A percentile compares a stretch with the other conserved stretches of the same genome.
phyloP scores from a whole-genome alignment of 1,140 invertebrate species.

The Scaptomyza graminum region DNA sequence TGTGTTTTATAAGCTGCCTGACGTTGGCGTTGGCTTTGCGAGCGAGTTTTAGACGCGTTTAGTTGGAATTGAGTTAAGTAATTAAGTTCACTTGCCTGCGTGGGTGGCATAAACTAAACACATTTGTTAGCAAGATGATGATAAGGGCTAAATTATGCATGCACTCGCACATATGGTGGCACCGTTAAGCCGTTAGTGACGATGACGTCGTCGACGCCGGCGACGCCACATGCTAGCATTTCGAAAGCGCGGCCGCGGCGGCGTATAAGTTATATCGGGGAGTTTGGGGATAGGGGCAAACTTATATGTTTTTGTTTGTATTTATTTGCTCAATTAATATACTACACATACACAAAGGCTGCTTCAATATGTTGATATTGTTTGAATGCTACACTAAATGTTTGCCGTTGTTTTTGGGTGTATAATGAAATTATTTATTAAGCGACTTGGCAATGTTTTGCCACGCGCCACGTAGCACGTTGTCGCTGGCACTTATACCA shows the following conservation, averaged over 20 bases:
- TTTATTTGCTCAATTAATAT: constrained; percentile 21
- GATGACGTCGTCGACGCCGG: constrained; percentile 59
- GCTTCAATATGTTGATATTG: constrained; percentile 9
- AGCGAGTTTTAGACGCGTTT: constrained; percentile 33
- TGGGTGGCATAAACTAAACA: neutral
- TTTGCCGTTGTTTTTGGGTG: constrained; percentile 38
- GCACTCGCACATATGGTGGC: constrained; percentile 40
- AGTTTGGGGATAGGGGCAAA: neutral
- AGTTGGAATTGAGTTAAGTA: constrained; percentile 42
- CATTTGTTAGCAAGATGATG: constrained; percentile 21
- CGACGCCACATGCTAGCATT: constrained; percentile 63
- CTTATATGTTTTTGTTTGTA: neutral
- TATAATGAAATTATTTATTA: constrained; percentile 70
- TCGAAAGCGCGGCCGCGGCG: constrained; percentile 59
- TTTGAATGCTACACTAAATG: constrained; percentile 9
- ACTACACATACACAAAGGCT: too few species aligned
- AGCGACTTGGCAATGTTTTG: constrained; percentile 47
- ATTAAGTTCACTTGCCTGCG: constrained; percentile 45
- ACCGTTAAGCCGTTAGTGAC: constrained; percentile 17
- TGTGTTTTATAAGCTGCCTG: constrained; percentile 1
- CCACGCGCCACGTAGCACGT: constrained; percentile 56
- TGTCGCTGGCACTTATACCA: constrained; percentile 62
- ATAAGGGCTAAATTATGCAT: constrained; percentile 54
- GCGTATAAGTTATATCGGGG: constrained; percentile 46
- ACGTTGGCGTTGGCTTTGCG: constrained; percentile 3